Evolutionary conservation across 2,888 invertebrate genomes (phyloP).

Genomic region (Meteorus cinctellus): DNA sequence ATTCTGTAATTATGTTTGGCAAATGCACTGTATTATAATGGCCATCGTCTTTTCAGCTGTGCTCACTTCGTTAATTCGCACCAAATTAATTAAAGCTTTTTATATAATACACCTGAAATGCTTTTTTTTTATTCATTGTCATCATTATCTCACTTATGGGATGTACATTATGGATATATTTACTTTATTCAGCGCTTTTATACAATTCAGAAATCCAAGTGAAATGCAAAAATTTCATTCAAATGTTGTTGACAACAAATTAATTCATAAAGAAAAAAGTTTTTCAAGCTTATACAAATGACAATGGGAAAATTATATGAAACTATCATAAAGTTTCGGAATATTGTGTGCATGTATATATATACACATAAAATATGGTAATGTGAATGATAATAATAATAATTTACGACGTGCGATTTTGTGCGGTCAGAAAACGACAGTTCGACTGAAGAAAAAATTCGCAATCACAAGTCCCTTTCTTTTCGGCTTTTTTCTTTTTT

Average conservation of each 20-base stretch:
- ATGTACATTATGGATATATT: neutral
- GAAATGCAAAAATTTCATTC: no score
- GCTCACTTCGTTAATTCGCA: neutral
- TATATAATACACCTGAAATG: neutral
- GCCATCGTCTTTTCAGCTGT: constrained; percentile 4
- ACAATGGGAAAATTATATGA: no score
- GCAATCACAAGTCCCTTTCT: neutral
- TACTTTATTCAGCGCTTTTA: neutral
- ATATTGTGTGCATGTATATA: neutral
- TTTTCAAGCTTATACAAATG: no score
- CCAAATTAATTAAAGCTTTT: neutral
- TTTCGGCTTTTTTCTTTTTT: neutral
- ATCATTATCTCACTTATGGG: neutral
- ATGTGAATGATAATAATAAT: constrained; percentile 16
- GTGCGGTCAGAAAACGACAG: neutral
- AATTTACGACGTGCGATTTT: constrained; percentile 5
- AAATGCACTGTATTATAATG: neutral
- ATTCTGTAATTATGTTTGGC: neutral
- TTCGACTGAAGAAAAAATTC: neutral
- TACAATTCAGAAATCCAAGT: no score
- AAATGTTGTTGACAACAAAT: no score
- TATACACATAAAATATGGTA: neutral
- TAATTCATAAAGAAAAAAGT: no score
- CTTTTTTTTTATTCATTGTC: neutral
- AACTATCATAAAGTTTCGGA: no score